Base-by-base conservation (phyloP, 2,113 vertebrate genomes). In the Campylomormyrus tamandua region DNA sequence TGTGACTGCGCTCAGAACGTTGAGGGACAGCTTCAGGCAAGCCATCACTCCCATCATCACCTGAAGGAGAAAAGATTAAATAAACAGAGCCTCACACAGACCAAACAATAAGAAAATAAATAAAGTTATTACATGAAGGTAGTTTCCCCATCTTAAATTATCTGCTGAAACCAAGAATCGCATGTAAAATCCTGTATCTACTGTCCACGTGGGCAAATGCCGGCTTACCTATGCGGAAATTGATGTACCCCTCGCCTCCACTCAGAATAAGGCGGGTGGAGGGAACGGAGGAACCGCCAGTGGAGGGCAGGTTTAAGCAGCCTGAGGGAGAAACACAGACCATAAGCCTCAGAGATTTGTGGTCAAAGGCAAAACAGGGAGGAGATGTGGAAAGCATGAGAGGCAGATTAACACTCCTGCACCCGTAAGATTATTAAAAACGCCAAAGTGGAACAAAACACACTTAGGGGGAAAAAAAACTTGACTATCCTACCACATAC, bases 171-270 rank as follows among this genome's bases (percentile, higher is more conserved):
- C 74, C 13, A 42, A 5, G 13, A 77, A 15, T 42, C 15, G 1
- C 0, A 2, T 39, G 31, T 17, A 39, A 39, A 35, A 77, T 24
- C 70, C 70, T 39, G 7, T 1, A 80, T 17, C 5, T 42, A 39
- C 35, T 35, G 74, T 39, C 21, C 19, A 35, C 39, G 45, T 13
- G 5, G 2, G 17, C 45, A 84, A 24, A 83, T 31, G 80, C 4
- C 0, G 2, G 13, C 95, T 94, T 91, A 97, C 97, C 96, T n/a
- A 97, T 96, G 46, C 96, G 92, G 90, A 97, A 97, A 90, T 97
- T 96, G 88, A 97, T 96, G 92, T 97, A 96, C 45, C 96, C 97
- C 92, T 97, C 97, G 88, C 97, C 97, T 90, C 96, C 97, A 88
- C 96, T 97, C 91, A 97, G 94, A 87, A 97, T 94, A 11, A 97